Evolutionary conservation across 2,888 invertebrate species (phyloP), one percentile per base, ranked within the genome.

Genomic region (Chymomyza fuscimana): DNA sequence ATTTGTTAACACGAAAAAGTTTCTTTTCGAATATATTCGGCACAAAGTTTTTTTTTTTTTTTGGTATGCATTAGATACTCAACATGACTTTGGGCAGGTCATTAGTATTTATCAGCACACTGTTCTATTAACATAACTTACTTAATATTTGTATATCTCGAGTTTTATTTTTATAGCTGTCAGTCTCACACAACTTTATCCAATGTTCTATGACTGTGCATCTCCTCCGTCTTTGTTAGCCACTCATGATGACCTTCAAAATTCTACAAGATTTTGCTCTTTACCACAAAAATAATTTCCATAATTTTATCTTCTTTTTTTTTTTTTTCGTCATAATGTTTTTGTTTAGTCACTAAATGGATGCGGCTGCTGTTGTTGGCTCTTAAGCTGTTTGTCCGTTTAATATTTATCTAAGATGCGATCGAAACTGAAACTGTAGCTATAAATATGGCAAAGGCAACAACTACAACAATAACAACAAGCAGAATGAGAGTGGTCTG

Each of bases 291-390:
- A 54, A 19, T 22, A 16, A 54, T 54, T 54, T 22, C 19, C 54
- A 73, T 73, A n/a, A 54, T 63, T 64, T 58, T 25, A 16, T 63
- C 10, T 62, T 63, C 40, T 70, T 52, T 40, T 54, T 67, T 50
- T 60, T 51, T 46, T 63, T 63, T 16, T 72, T 75, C 69, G 72
- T 66, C 67, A 65, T 65, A 46, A 52, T 15, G 15, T 29, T 71
- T 64, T 65, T 79, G 73, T 76, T 72, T 67, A 79, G 80, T 74
- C 79, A 79, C 80, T 70, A 29, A 50, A 59, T 67, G 19, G 10
- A 64, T 22, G 32, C 62, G 63, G 32, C 32, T 32, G 32, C 54
- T 54, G 16, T 5, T 22, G 10, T 46, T 46, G 40, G 12, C 40
- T 46, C 40, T 46, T 46, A 12, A 54, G 16, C 16, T 54, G 22